Conservation (phyloP, 37 sponge, comb jelly and placozoan genomes). For the Hormiphora californensis region DNA sequence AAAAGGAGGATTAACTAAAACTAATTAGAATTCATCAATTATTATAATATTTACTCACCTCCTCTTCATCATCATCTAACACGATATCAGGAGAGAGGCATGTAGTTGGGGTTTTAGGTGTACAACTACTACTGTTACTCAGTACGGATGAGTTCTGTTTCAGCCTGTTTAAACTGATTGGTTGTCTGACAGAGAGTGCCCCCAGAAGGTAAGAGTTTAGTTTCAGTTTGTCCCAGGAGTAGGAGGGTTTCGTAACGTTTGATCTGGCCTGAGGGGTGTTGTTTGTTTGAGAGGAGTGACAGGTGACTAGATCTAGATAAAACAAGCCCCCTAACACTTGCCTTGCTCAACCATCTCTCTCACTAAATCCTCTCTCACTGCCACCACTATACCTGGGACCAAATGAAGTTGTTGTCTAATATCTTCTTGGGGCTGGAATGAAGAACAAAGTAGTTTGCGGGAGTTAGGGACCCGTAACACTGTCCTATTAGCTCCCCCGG, state of each 20-base stretch:
- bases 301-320: neutral
- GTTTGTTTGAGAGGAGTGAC: neutral
- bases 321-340: neutral
- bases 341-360: neutral
- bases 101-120: no score
- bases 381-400: neutral
- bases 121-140: no score
- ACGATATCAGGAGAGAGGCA: no score
- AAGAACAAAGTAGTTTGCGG: no score
- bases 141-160: no score
- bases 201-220: neutral
- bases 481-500: neutral
- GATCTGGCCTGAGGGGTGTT: neutral
- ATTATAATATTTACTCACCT: no score
- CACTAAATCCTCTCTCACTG: neutral
- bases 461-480: neutral
- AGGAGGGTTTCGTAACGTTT: slow-evolving; percentile 25
- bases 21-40: no score
- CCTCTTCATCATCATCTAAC: no score
- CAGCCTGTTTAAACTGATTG: slow-evolving; percentile 21
- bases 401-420: slow-evolving; percentile 2
- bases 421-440: slow-evolving; percentile 23
- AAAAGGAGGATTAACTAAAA: no score
- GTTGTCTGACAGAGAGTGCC: slow-evolving; percentile 28
- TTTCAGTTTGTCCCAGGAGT: slow-evolving; percentile 24